Conservation (phyloP, 2,797 vertebrate species). For the Crossoptilon crossoptilon region DNA sequence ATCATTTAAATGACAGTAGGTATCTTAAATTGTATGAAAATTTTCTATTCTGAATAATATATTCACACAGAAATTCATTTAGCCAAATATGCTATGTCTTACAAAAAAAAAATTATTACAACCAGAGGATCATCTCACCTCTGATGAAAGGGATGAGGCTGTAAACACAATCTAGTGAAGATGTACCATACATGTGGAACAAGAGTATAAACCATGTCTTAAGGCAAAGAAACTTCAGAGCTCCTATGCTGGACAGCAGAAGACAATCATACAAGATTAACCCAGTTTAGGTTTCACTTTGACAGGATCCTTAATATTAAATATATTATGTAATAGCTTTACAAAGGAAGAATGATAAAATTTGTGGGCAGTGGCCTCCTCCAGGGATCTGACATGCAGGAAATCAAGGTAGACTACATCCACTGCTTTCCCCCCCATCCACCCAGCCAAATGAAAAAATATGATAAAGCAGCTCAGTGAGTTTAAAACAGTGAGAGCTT, state of each 20-base stretch:
- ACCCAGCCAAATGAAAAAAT: neutral
- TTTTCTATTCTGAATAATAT: neutral
- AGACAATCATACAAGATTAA: neutral
- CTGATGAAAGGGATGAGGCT: neutral
- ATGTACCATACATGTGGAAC: neutral
- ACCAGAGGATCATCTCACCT: neutral
- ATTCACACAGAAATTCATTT: neutral
- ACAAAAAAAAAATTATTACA: neutral
- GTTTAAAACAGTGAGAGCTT: neutral
- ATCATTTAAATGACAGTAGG: neutral
- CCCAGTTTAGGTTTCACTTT: neutral
- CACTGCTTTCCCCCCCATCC: no score
- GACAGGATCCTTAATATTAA: neutral
- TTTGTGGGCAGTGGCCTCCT: neutral
- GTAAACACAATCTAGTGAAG: neutral
- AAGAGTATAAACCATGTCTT: neutral
- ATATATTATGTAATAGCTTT: rapidly evolving
- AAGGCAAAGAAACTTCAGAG: neutral
- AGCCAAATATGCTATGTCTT: neutral
- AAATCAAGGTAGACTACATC: neutral
- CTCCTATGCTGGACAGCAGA: neutral
- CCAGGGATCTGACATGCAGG: neutral
- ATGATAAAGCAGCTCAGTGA: neutral
- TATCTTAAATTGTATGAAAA: neutral
- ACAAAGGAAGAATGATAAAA: neutral